Base-by-base conservation (phyloP, 2,113 vertebrate genomes). In the Melanocharis versteri region DNA sequence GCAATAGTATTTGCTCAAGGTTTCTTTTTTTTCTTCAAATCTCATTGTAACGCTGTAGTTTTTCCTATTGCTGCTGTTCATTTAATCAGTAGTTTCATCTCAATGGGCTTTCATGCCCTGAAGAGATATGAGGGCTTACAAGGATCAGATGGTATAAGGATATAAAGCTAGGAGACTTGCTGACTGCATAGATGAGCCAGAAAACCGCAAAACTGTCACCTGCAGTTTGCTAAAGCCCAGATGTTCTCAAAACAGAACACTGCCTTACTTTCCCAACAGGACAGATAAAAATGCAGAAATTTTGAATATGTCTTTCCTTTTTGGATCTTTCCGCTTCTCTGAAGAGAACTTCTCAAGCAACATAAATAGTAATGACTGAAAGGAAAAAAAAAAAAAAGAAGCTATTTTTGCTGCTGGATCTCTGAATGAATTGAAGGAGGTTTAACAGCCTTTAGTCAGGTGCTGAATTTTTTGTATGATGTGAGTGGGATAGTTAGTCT, bases 61-160 rank as follows among this genome's bases (percentile, higher is more conserved):
- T 82, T 87, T 57, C 81, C 44, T 93, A 1, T 44, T 89, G 50
- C 26, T 85, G 45, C 16, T 83, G n/a, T 76, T 93, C 70, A 39
- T 93, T 87, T 91, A 89, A 94, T 95, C 93, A 84, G 73, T 61
- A 68, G 56, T 81, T 93, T 89, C 50, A 92, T 94, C 87, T 83
- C 83, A 71, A 66, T 33, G 64, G 73, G 6, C 27, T 92, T 96
- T 93, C 62, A 54, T 54, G 57, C 40, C 78, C 58, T 77, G 45
- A 78, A 94, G 91, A 94, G 42, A 92, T 94, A 62, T 70, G 68
- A 66, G 51, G 76, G 35, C 39, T 92, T 95, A 92, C 94, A 97
- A 61, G 61, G 58, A 85, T 89, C 50, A 85, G 82, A 84, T 58
- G 27, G 35, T 42, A 21, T 60, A 72, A n/a, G 50, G 44, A 44